These are phyloP conservation scores for Poecilia velifera DNA, from an alignment of 2,797 vertebrate species.

Conservation along the genomic window DNA sequence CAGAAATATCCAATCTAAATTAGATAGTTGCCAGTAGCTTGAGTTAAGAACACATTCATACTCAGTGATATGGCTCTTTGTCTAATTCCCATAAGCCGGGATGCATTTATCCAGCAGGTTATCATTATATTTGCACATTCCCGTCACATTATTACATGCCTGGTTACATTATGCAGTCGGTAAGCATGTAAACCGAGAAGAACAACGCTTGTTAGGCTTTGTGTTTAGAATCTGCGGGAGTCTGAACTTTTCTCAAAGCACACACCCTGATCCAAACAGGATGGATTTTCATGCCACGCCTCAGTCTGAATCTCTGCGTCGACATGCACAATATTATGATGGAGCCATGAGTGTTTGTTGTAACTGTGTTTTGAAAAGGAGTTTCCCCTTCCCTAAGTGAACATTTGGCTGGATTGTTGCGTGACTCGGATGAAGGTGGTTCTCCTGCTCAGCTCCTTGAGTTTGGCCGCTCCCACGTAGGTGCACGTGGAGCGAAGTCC, in stretches of 20 bases:
- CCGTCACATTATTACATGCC: not conserved
- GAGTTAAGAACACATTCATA: not conserved
- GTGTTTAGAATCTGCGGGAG: slow-evolving; percentile 29
- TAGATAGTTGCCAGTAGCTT: not conserved
- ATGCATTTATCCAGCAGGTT: not conserved
- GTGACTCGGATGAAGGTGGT: slow-evolving; percentile 98
- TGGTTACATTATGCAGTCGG: not conserved
- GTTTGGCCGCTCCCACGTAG: slow-evolving; percentile 96
- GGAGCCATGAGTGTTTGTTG: not conserved
- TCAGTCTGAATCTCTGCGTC: slow-evolving; percentile 12
- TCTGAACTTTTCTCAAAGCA: slow-evolving; percentile 28
- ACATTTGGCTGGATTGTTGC: slow-evolving; percentile 94
- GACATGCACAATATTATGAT: slow-evolving; percentile 13
- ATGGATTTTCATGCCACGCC: slow-evolving; percentile 6
- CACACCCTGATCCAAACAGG: slow-evolving; percentile 64
- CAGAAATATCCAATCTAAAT: slow-evolving; percentile 6
- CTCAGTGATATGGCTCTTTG: not conserved
- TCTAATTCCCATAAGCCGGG: not conserved
- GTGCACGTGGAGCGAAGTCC: slow-evolving; percentile 98
- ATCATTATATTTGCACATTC: not conserved
- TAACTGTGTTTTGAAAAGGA: not conserved
- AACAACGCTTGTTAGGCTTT: slow-evolving; percentile 32
- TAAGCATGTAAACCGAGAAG: slow-evolving; percentile 28
- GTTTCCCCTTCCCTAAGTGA: slow-evolving; percentile 72
- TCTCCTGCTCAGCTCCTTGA: slow-evolving; percentile 95